Evolutionary conservation across 2,113 vertebrate species (phyloP), one percentile per base, ranked within the genome.

Genomic region (Jacana jacana): DNA sequence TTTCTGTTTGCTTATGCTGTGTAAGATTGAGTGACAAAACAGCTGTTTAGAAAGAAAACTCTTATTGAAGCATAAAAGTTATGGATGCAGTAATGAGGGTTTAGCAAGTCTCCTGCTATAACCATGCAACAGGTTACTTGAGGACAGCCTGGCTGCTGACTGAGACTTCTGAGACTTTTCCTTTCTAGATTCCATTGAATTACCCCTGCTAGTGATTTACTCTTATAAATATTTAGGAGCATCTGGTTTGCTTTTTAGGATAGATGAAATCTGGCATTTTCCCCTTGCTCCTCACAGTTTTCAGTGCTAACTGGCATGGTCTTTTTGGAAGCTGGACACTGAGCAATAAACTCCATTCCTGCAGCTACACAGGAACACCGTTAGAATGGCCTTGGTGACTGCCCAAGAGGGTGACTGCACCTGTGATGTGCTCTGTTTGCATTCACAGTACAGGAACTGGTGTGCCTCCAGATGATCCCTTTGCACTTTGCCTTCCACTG

Each of bases 221-320:
- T 76, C 81, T 95, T 88, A 91, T 58, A 91, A 95, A 95, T 91
- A 95, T 91, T 96, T 80, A 96, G 90, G 5, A 96, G 79, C 89
- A 96, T 57, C 91, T 95, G 87, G 22, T 93, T 93, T 63, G 54
- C 75, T 75, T 86, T 88, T 86, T 68, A 88, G 35, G 11, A 73
- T 18, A 80, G 58, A 91, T 35, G 19, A 91, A 80, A 90, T 69
- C 24, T 69, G 78, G 52, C 73, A 82, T 86, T 89, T 89, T 80
- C 51, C 68, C 51, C 24, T 89, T 80, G 78, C 7, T 93, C 23
- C 23, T 68, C 64, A 81, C 25, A 73, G 25, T 86, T 91, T 77
- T 71, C 57, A 90, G 55, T 19, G 31, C 80, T 93, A 80, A 86
- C 16, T 88, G 20, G n/a, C 25, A 80, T 5, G 24, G 70, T 48